Base-by-base conservation (phyloP, 1,140 invertebrate genomes). In the Brachionus rubens region DNA sequence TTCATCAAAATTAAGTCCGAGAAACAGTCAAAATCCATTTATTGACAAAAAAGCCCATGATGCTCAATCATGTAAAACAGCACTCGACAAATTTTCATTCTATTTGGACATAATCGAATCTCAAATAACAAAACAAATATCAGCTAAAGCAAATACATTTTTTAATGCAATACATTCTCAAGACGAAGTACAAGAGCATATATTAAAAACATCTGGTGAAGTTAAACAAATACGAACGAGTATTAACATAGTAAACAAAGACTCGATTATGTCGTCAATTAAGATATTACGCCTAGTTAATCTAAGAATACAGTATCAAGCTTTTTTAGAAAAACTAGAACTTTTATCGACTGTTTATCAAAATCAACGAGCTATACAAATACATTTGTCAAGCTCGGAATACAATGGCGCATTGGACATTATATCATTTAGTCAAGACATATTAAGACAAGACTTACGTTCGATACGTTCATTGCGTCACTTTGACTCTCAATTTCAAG, bases 381-480 rank as follows among this genome's bases (percentile, higher is more conserved):
- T 94, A 47, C 86, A 98, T 10, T 86, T 99, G 16, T 94, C 94
- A 68, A 94, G 92, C 6, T 93, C 92, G 78, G 96, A 99, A 85
- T 99, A 96, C 88, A 94, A 96, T 36, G 94, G 93, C 30, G 96
- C 96, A 1, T 86, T 99, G 46, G 96, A 99, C 86, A 88, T 98
- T 50, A 99, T 99, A 78, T 89, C 91, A 75, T 95, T 93, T 1
- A 96, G 96, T 1, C 94, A 98, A 86, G 94, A 97, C 85, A 91
- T 98, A 77, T 86, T 98, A 12, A 87, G 88, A 3, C 90, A 91
- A 79, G 93, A 96, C 83, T 86, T 99, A 19, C 62, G 41, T n/a
- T 52, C 89, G 90, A 76, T 94, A 93, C 28, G 89, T 97, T 52
- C 91, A 93, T 80, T 93, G 94, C 91, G 95, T 81, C 94, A 98